These are phyloP conservation scores for Monochamus alternatus DNA, from an alignment of 2,888 invertebrate species.

Conservation along the genomic window DNA sequence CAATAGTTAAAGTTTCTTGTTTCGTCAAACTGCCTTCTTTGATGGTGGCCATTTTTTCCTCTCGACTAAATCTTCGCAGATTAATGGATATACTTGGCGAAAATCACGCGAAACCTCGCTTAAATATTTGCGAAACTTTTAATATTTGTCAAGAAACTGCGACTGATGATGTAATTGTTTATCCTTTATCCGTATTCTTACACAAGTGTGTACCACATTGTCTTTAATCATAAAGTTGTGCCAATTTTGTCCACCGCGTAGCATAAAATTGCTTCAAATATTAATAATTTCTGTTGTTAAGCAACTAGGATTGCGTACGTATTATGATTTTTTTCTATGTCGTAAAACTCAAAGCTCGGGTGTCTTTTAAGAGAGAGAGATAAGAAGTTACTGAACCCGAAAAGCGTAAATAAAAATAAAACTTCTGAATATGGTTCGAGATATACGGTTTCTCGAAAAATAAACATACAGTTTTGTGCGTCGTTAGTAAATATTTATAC, in stretches of 20 bases:
- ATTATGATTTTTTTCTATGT: background rate
- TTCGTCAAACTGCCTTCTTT: no score
- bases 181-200: background rate
- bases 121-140: conserved; percentile 18
- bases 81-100: no score
- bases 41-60: no score
- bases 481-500: conserved; percentile 28
- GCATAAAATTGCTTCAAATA: conserved; percentile 21
- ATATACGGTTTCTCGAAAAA: conserved; percentile 9
- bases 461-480: conserved; percentile 32
- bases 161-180: no score
- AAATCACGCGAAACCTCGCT: background rate
- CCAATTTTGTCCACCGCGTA: background rate
- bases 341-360: background rate
- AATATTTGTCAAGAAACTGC: background rate
- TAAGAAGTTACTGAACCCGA: conserved; percentile 39
- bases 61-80: no score
- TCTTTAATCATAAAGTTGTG: conserved; percentile 2
- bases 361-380: background rate
- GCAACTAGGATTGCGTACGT: background rate
- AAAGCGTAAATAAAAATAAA: background rate
- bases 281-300: conserved; percentile 18
- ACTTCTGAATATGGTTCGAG: background rate
- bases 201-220: conserved; percentile 7
- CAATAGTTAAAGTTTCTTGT: no score